Conservation (phyloP, 2,888 invertebrate species). For the Tolmerus cingulatus region DNA sequence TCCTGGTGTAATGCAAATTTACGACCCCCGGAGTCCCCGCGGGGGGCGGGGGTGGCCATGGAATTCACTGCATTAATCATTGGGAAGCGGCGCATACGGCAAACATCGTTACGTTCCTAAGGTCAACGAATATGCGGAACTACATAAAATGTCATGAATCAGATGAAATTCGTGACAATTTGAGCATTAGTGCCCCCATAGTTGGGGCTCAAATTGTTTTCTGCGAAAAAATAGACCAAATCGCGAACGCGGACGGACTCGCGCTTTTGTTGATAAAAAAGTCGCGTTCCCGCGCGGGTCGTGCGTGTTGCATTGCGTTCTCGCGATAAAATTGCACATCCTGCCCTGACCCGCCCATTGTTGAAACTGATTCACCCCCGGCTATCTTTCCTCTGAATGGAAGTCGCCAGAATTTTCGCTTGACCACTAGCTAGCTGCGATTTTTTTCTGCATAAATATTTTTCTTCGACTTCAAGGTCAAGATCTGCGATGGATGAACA, state of each 20-base stretch:
- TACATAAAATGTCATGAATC: not conserved
- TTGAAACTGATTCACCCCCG: not conserved
- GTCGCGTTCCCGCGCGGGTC: not conserved
- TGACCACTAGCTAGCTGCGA: not conserved
- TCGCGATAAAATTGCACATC: not conserved
- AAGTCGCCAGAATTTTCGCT: not conserved
- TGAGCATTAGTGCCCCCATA: not conserved
- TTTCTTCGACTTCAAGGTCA: not conserved
- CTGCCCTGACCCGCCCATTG: not conserved
- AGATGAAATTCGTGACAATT: constrained; percentile 8
- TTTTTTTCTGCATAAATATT: not conserved
- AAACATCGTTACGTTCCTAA: not conserved
- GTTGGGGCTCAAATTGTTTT: not conserved
- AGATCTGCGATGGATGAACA: not conserved
- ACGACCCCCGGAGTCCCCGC: not conserved
- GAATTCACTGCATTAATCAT: not conserved
- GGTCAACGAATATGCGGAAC: not conserved
- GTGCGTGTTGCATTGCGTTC: not conserved
- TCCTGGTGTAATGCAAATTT: not conserved
- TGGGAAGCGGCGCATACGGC: not conserved
- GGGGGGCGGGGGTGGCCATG: not conserved
- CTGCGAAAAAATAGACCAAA: not conserved
- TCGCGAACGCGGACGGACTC: not conserved
- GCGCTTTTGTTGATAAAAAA: not conserved
- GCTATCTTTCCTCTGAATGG: not conserved